These are phyloP conservation scores for Chiloscyllium plagiosum DNA, from an alignment of 2,113 vertebrate species.

Conservation along the genomic window DNA sequence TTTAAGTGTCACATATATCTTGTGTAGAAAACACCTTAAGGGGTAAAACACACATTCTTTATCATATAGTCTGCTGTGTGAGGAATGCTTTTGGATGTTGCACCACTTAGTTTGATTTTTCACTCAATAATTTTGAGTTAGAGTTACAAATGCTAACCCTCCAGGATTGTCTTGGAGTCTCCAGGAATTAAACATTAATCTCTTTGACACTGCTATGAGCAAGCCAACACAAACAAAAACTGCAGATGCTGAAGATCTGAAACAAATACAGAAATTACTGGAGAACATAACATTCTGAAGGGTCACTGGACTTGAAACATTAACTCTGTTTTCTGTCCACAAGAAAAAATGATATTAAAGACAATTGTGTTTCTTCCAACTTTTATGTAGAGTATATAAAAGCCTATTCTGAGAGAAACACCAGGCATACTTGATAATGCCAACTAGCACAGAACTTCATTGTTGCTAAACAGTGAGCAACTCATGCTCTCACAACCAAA, in stretches of 20 bases:
- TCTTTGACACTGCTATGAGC: neutral
- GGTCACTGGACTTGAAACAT: no score
- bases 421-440: neutral
- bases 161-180: neutral
- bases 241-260: no score
- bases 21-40: neutral
- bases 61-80: neutral
- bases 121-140: neutral
- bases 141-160: neutral
- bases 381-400: no score
- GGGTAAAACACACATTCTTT: neutral
- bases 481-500: no score
- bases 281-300: no score
- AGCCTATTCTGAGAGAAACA: no score
- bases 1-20: neutral
- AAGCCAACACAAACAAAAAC: neutral
- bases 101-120: neutral
- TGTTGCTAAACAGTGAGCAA: no score
- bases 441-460: no score
- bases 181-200: constrained; percentile 1
- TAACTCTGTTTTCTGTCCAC: no score
- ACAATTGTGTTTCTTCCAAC: neutral
- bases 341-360: neutral
- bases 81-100: neutral
- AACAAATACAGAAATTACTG: no score